A percentile compares a stretch with the other conserved stretches of the same genome.
phyloP scores from a whole-genome alignment of 2,888 invertebrate genomes.

The Lasioglossum malachurum region DNA sequence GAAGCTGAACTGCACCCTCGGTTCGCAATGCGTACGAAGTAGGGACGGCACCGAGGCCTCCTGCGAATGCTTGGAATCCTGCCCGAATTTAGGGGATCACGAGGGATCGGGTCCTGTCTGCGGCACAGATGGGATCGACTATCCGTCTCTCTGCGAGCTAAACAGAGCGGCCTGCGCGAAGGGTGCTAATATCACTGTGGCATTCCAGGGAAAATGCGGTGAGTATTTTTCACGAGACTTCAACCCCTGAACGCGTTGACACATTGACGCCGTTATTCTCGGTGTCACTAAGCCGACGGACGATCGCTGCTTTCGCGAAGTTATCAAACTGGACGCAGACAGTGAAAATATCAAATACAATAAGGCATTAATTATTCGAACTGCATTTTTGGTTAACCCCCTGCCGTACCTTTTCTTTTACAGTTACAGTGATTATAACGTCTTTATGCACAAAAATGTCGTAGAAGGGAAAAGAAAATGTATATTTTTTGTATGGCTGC shows the following conservation, averaged over 20 bases:
- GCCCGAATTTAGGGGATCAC: constrained; percentile 94
- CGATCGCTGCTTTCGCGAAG: background rate
- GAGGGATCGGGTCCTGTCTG: constrained; percentile 92
- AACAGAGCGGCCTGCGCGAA: constrained; percentile 91
- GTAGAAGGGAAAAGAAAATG: no score
- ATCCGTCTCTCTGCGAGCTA: constrained; percentile 94
- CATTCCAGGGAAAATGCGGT: constrained; percentile 96
- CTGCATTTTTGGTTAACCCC: no score
- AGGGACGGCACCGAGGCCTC: constrained; percentile 90
- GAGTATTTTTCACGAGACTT: constrained; percentile 75
- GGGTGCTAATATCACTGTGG: constrained; percentile 91
- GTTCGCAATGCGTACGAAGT: constrained; percentile 87
- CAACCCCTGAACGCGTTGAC: background rate
- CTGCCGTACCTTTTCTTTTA: no score
- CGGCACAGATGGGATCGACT: constrained; percentile 93
- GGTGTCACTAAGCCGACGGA: background rate
- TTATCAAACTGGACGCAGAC: background rate
- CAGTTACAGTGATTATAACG: no score
- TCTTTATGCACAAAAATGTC: no score
- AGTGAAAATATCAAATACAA: background rate
- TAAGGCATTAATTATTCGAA: no score
- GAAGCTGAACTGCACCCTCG: constrained; percentile 86
- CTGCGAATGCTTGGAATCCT: constrained; percentile 92
- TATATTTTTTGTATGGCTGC: no score
- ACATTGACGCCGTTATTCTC: background rate